A percentile compares a stretch with the other conserved stretches of the same genome.
phyloP scores from a whole-genome alignment of 2,888 invertebrate species.

The Parapristionchus giblindavisi region DNA sequence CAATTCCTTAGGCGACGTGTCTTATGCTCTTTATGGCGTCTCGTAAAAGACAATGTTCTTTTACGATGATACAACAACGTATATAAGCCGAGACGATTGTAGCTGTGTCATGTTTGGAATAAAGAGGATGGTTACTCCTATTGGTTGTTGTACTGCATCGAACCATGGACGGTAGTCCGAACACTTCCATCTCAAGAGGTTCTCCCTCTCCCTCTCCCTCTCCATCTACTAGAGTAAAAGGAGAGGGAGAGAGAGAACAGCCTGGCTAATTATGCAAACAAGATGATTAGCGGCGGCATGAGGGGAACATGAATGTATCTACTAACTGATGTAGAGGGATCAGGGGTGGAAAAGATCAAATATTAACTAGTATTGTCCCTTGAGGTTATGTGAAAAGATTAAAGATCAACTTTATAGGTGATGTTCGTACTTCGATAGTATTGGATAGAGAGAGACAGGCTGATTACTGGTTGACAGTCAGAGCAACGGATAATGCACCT shows the following conservation, averaged over 20 bases:
- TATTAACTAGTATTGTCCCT: too few species aligned
- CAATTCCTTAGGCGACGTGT: too few species aligned
- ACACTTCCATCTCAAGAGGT: slow-evolving; percentile 26
- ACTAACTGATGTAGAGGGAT: not conserved
- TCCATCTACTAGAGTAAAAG: not conserved
- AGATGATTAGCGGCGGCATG: slow-evolving; percentile 29
- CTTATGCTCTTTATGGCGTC: too few species aligned
- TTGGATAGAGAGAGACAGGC: slow-evolving; percentile 87
- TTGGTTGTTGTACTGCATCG: too few species aligned
- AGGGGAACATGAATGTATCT: slow-evolving; percentile 1
- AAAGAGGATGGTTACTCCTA: too few species aligned
- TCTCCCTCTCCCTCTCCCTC: not conserved
- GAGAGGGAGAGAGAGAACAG: not conserved
- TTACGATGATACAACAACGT: too few species aligned
- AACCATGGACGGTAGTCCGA: too few species aligned
- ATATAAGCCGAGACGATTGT: too few species aligned
- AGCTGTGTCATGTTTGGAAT: too few species aligned
- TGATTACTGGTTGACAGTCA: slow-evolving; percentile 92
- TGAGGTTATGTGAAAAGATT: too few species aligned
- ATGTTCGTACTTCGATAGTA: slow-evolving; percentile 83
- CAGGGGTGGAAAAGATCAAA: not conserved
- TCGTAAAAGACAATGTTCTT: too few species aligned
- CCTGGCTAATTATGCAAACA: slow-evolving; percentile 26
- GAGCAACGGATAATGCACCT: slow-evolving; percentile 89
- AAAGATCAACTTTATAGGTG: slow-evolving; percentile 75